phyloP scores from a whole-genome alignment of 2,797 vertebrate genomes.

The Lemur catta region DNA sequence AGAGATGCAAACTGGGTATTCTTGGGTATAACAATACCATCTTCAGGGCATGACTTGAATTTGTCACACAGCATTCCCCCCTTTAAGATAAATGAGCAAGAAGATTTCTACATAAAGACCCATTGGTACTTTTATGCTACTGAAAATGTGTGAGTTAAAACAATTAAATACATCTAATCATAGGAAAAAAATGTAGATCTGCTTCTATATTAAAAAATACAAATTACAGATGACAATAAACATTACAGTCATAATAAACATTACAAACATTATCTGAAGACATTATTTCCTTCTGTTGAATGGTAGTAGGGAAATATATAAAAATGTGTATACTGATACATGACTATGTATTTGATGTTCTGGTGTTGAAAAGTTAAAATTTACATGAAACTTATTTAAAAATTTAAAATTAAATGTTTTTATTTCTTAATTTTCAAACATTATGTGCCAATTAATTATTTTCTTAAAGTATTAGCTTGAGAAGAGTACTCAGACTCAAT shows the following conservation, averaged over 20 bases:
- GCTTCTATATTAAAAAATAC: background rate
- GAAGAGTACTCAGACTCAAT: background rate
- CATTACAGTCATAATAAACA: background rate
- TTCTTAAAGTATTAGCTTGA: conserved; percentile 41
- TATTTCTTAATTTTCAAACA: conserved; percentile 36
- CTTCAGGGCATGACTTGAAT: background rate
- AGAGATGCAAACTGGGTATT: background rate
- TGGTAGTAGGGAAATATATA: background rate
- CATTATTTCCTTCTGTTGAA: conserved; percentile 15
- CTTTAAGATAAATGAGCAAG: background rate
- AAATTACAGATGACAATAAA: conserved; percentile 32
- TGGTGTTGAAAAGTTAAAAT: conserved; percentile 48
- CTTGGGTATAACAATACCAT: background rate
- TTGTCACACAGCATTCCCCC: background rate
- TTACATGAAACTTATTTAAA: background rate
- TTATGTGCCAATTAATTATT: background rate
- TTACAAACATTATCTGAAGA: conserved; percentile 23
- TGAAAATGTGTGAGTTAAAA: conserved; percentile 33
- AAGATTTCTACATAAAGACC: background rate
- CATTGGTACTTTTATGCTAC: background rate
- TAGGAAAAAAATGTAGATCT: background rate
- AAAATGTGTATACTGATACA: background rate
- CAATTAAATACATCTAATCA: conserved; percentile 37
- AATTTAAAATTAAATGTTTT: background rate
- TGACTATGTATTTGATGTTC: background rate